Evolutionary conservation across 2,113 vertebrate genomes (phyloP).

Genomic region (Pseudorectes ferrugineus): DNA sequence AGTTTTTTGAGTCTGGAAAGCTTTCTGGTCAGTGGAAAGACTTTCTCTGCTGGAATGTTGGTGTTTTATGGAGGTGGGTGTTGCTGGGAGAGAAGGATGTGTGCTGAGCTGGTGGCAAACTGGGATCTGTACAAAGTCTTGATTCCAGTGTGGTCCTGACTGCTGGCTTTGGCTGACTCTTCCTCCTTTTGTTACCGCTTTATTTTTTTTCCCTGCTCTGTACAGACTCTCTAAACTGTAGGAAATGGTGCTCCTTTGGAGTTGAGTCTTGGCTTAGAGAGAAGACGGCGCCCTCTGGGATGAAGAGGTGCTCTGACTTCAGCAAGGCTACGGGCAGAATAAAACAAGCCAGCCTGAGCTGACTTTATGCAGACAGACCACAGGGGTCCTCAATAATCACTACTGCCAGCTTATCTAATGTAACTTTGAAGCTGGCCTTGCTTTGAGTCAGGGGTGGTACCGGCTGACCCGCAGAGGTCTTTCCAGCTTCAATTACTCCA

Average conservation of each 20-base stretch:
- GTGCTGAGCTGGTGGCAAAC: neutral
- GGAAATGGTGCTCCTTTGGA: neutral
- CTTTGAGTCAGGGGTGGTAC: neutral
- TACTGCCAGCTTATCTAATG: neutral
- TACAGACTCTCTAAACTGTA: neutral
- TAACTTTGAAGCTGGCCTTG: neutral
- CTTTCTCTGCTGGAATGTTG: neutral
- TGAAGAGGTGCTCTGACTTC: neutral
- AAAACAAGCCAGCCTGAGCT: neutral
- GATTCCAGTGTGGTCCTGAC: neutral
- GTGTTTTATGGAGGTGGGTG: neutral
- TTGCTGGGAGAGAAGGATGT: neutral
- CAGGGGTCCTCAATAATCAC: slow-evolving; percentile 1
- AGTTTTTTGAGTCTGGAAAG: neutral
- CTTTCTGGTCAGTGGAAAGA: neutral
- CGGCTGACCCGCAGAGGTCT: neutral
- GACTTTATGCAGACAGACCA: neutral
- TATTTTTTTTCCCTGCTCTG: neutral
- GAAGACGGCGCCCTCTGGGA: neutral
- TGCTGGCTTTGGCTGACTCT: neutral
- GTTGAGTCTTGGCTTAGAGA: neutral
- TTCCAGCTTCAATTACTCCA: neutral
- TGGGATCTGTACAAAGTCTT: neutral
- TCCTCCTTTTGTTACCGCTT: neutral
- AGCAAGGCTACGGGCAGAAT: neutral